phyloP scores from a whole-genome alignment of 2,888 invertebrate species.

The Drosophila maculinotata region DNA sequence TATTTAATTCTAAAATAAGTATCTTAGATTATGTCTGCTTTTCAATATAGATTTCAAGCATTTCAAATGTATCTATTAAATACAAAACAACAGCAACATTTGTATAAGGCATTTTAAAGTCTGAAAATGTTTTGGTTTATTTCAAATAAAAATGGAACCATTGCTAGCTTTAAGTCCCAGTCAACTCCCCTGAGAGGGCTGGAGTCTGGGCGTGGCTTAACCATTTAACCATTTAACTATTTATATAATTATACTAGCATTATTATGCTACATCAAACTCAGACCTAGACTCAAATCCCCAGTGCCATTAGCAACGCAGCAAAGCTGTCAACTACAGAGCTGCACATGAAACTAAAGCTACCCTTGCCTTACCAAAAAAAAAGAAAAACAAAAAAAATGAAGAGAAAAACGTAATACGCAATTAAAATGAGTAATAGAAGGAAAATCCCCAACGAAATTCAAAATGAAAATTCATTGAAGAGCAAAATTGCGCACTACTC shows the following conservation, averaged over 20 bases:
- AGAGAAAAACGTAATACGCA: conserved; percentile 45
- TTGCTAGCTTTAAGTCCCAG: background rate
- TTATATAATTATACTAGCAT: conserved; percentile 57
- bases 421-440: conserved; percentile 61
- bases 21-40: no score
- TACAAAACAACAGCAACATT: no score
- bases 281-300: conserved; percentile 53
- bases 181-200: background rate
- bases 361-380: conserved; percentile 50
- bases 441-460: conserved; percentile 23
- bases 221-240: conserved; percentile 28
- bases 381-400: background rate
- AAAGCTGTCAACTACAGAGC: conserved; percentile 68
- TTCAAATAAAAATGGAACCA: background rate
- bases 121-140: background rate
- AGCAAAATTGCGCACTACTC: conserved; percentile 37
- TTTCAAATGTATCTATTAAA: no score
- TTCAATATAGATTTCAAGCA: no score
- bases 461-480: conserved; percentile 60
- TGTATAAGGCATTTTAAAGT: no score
- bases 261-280: conserved; percentile 55
- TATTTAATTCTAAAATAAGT: no score
- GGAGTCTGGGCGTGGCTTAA: conserved; percentile 11
- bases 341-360: conserved; percentile 38
- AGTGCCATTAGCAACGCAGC: conserved; percentile 62